Evolutionary conservation across 2,113 vertebrate genomes (phyloP).

Genomic region (Isurus oxyrinchus): DNA sequence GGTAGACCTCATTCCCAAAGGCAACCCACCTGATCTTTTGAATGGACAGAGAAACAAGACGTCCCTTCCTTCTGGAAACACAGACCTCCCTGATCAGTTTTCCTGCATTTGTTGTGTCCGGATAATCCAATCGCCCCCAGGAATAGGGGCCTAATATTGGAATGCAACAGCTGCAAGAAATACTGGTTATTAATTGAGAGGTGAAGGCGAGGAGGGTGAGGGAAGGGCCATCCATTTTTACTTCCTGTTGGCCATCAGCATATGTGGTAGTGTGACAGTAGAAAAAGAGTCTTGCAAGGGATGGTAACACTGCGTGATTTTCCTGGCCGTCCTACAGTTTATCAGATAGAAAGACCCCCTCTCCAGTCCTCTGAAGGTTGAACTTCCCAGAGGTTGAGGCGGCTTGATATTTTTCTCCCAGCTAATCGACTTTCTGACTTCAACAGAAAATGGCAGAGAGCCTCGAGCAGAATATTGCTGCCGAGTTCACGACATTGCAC

Average conservation of each 20-base stretch:
- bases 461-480: background rate
- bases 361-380: background rate
- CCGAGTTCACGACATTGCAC: conserved; percentile 24
- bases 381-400: background rate
- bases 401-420: background rate
- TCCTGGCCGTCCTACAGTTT: background rate
- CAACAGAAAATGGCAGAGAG: conserved; percentile 22
- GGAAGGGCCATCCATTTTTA: background rate
- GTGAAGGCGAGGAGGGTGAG: background rate
- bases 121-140: background rate
- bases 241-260: background rate
- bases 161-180: background rate
- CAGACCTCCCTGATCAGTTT: background rate
- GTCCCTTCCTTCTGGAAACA: too few relatives aligned
- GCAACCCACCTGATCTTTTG: background rate
- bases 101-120: background rate
- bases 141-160: background rate
- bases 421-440: background rate
- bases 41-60: background rate
- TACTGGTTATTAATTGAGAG: background rate
- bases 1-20: background rate
- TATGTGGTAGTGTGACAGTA: background rate
- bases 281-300: background rate
- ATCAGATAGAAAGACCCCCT: background rate
- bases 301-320: background rate